phyloP scores from a whole-genome alignment of 2,797 vertebrate genomes.

The Oryzias sinensis region DNA sequence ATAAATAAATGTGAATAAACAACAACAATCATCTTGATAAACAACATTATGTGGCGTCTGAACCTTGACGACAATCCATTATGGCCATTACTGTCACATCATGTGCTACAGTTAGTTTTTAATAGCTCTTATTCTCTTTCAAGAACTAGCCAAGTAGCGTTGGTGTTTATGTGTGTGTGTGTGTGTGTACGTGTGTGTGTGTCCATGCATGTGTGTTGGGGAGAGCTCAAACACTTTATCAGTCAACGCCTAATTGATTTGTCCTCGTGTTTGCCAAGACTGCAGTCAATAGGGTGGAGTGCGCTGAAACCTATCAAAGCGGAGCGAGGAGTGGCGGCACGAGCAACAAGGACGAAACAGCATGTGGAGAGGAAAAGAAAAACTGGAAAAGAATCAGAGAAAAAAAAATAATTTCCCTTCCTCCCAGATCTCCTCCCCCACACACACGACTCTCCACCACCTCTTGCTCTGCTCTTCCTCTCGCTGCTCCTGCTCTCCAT shows the following conservation, averaged over 20 bases:
- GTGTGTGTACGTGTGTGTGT: too few species aligned
- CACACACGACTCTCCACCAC: constrained; percentile 39
- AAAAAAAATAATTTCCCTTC: constrained; percentile 29
- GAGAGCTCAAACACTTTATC: constrained; percentile 55
- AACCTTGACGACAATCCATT: constrained; percentile 74
- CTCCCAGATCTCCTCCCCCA: constrained; percentile 10
- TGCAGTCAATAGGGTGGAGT: constrained; percentile 60
- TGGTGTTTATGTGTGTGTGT: constrained; percentile 1
- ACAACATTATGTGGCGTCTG: constrained; percentile 73
- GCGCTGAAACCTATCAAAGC: constrained; percentile 62
- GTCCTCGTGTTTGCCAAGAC: constrained; percentile 66
- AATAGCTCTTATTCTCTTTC: constrained; percentile 68
- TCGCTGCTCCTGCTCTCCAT: constrained; percentile 40
- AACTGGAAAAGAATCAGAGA: constrained; percentile 11
- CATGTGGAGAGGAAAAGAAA: constrained; percentile 26
- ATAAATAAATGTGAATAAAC: constrained; percentile 71
- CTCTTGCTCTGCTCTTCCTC: constrained; percentile 53
- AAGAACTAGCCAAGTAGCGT: constrained; percentile 31
- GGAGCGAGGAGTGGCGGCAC: constrained; percentile 35
- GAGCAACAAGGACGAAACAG: constrained; percentile 42
- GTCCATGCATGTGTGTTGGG: background rate
- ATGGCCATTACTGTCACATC: constrained; percentile 74
- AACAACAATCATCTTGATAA: constrained; percentile 73
- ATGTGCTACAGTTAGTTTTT: constrained; percentile 66
- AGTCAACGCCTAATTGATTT: constrained; percentile 71